phyloP scores from a whole-genome alignment of 2,113 vertebrate genomes.

The Coreoperca whiteheadi region DNA sequence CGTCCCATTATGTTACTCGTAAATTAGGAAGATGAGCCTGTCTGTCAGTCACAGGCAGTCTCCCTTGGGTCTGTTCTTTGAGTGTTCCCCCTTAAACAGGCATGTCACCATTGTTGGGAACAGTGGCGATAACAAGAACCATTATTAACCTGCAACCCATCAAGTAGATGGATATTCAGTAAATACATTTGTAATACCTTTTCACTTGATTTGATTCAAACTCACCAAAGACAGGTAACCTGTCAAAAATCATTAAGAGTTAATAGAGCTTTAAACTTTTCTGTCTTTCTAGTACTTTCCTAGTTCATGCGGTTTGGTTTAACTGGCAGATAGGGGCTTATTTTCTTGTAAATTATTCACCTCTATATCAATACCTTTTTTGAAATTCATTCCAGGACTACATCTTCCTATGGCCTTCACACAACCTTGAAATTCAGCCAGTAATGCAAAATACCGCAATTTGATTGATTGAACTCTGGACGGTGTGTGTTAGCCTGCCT shows the following conservation, averaged over 20 bases:
- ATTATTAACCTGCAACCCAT: background rate
- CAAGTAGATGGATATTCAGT: background rate
- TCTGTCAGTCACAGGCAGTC: too few species aligned
- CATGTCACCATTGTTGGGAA: too few species aligned
- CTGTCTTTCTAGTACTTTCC: background rate
- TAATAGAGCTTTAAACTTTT: background rate
- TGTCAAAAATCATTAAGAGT: background rate
- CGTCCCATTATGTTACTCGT: too few species aligned
- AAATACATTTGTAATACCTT: background rate
- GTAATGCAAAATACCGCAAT: slow-evolving; percentile 48
- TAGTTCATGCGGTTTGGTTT: background rate
- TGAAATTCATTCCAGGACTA: slow-evolving; percentile 41
- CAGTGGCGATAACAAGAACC: too few species aligned
- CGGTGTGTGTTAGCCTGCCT: slow-evolving; percentile 46
- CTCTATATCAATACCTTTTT: slow-evolving; percentile 36
- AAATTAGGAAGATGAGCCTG: too few species aligned
- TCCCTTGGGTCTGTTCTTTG: too few species aligned
- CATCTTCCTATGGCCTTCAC: slow-evolving; percentile 47
- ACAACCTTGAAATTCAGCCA: slow-evolving; percentile 42
- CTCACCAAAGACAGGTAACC: background rate
- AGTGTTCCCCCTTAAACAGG: too few species aligned
- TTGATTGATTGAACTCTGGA: slow-evolving; percentile 68
- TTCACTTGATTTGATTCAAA: background rate
- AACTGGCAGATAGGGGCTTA: background rate
- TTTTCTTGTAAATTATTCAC: slow-evolving; percentile 49